Evolutionary conservation across 2,888 invertebrate genomes (phyloP).

Genomic region (Calliphora vomitoria): DNA sequence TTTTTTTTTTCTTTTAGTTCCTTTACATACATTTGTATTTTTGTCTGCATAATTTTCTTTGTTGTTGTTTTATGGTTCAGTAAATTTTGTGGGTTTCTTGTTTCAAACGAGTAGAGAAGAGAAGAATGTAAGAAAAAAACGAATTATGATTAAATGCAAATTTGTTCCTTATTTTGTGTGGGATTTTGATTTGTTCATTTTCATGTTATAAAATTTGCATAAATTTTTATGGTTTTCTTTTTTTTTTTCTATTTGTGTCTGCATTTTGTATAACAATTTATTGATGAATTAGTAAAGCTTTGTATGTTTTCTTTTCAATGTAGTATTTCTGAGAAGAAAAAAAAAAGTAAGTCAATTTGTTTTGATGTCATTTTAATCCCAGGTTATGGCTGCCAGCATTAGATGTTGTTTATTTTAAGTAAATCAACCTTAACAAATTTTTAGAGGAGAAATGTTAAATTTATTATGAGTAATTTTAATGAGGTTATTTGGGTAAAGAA

Average conservation of each 20-base stretch:
- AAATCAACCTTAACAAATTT: conserved; percentile 4
- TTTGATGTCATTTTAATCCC: neutral
- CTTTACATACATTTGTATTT: neutral
- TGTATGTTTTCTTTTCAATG: neutral
- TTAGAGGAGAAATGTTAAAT: neutral
- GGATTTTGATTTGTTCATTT: conserved; percentile 29
- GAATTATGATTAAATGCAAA: conserved; percentile 36
- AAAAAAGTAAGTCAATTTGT: neutral
- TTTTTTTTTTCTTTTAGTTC: neutral
- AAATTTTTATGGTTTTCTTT: neutral
- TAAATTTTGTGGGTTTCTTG: conserved; percentile 25
- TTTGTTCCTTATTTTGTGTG: neutral
- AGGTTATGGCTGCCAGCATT: neutral
- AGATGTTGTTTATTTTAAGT: neutral
- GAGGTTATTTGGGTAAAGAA: too few relatives aligned
- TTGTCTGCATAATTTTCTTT: conserved; percentile 1
- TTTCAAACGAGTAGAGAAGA: too few relatives aligned
- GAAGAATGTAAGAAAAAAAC: neutral
- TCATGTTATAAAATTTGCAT: conserved; percentile 30
- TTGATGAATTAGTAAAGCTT: neutral
- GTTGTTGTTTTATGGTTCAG: neutral
- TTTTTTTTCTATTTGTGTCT: neutral
- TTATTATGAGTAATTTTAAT: neutral
- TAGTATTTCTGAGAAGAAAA: neutral
- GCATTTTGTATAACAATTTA: neutral